Conservation (phyloP, 1,140 invertebrate genomes). For the Campoletis sonorensis region DNA sequence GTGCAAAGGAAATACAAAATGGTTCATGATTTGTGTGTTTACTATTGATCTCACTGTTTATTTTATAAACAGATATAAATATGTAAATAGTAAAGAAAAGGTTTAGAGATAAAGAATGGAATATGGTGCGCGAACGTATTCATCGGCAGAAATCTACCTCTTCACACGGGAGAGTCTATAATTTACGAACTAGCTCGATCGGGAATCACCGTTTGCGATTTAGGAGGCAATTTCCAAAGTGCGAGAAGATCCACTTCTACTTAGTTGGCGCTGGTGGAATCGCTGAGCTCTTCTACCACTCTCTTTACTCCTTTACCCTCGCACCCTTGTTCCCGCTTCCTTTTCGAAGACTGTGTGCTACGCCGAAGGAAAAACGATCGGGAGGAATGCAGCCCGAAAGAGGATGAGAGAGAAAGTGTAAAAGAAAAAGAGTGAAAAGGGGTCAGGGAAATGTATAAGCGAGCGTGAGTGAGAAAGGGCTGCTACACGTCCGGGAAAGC, state of each 20-base stretch:
- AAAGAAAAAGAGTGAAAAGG: constrained; percentile 32
- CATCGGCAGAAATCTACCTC: no score
- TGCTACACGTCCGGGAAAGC: constrained; percentile 48
- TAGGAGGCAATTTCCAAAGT: constrained; percentile 57
- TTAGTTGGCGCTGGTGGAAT: constrained; percentile 34
- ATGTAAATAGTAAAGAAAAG: no score
- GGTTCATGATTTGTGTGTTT: no score
- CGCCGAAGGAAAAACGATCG: constrained; percentile 49
- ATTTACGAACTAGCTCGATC: constrained; percentile 53
- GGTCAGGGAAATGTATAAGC: constrained; percentile 47
- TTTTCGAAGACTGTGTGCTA: neutral
- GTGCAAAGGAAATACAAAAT: no score
- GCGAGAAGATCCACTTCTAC: constrained; percentile 47
- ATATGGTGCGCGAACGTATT: no score
- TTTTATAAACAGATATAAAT: no score
- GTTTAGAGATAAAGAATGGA: no score
- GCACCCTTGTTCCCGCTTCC: neutral
- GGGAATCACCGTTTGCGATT: constrained; percentile 54
- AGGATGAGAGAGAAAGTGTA: constrained; percentile 26
- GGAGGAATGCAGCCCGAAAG: constrained; percentile 50
- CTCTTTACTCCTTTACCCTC: constrained; percentile 9
- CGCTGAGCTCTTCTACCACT: neutral
- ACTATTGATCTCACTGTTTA: no score
- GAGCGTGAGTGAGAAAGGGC: constrained; percentile 55
- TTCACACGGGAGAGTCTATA: constrained; percentile 35